These are phyloP conservation scores for Thelaira solivaga DNA, from an alignment of 2,888 invertebrate genomes.

Conservation along the genomic window DNA sequence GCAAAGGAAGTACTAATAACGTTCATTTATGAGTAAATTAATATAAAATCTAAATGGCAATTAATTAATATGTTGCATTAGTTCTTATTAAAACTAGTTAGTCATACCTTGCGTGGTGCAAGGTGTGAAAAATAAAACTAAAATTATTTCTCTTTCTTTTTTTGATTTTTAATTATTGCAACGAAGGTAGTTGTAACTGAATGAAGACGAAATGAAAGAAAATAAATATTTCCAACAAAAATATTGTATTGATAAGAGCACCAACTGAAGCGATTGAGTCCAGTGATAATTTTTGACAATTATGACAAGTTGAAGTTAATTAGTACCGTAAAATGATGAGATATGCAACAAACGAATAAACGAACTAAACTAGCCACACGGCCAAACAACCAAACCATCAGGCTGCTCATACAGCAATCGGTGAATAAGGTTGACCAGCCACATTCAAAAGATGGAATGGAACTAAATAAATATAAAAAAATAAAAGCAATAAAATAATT, in stretches of 20 bases:
- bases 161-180: neutral
- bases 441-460: neutral
- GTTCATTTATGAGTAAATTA: too few species aligned
- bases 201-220: neutral
- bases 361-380: neutral
- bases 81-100: too few species aligned
- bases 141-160: too few species aligned
- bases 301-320: constrained; percentile 63
- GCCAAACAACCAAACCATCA: constrained; percentile 7
- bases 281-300: constrained; percentile 60
- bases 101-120: too few species aligned
- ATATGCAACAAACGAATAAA: constrained; percentile 34
- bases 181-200: neutral
- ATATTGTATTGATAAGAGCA: constrained; percentile 55
- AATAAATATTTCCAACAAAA: constrained; percentile 30
- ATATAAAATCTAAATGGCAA: too few species aligned
- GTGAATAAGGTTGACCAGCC: constrained; percentile 19
- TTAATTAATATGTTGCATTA: too few species aligned
- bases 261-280: constrained; percentile 60
- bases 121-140: too few species aligned
- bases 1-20: too few species aligned
- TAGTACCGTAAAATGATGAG: constrained; percentile 58
- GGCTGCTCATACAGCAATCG: too few species aligned
- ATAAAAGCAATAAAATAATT: constrained; percentile 50
- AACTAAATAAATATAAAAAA: constrained; percentile 17